These are phyloP conservation scores for Cyanoramphus novaezelandiae DNA, from an alignment of 2,113 vertebrate genomes.

Conservation along the genomic window DNA sequence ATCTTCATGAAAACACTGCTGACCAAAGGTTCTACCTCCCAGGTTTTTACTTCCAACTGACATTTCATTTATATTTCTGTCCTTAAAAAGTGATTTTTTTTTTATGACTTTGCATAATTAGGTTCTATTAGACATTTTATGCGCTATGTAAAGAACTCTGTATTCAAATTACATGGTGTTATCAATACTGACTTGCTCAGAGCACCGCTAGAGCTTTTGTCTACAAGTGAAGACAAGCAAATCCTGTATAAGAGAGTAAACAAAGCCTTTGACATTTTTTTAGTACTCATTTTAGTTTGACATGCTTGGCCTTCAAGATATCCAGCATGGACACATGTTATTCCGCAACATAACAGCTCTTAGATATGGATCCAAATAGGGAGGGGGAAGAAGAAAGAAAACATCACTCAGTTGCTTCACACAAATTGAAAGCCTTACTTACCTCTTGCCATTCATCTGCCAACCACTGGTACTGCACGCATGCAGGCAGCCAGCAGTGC, in stretches of 20 bases:
- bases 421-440: slow-evolving; percentile 46
- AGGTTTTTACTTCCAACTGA: not conserved
- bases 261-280: not conserved
- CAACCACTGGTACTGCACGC: slow-evolving; percentile 77
- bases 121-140: not conserved
- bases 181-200: not conserved
- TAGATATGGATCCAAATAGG: not conserved
- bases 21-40: not conserved
- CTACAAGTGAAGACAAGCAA: not conserved
- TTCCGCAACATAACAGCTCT: not conserved
- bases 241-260: not conserved
- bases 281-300: not conserved
- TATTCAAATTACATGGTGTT: not conserved
- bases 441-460: slow-evolving; percentile 81
- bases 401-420: too few species aligned
- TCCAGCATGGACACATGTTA: not conserved
- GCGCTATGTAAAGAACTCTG: not conserved
- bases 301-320: not conserved
- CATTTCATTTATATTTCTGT: not conserved
- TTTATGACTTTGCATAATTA: not conserved
- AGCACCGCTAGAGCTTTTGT: not conserved
- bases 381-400: not conserved
- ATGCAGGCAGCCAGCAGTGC: slow-evolving; percentile 76
- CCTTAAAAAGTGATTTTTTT: not conserved
- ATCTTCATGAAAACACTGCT: not conserved